Evolutionary conservation across 92 coral and sea anemone species (phyloP).

Genomic region (Epizoanthus illoricatus): DNA sequence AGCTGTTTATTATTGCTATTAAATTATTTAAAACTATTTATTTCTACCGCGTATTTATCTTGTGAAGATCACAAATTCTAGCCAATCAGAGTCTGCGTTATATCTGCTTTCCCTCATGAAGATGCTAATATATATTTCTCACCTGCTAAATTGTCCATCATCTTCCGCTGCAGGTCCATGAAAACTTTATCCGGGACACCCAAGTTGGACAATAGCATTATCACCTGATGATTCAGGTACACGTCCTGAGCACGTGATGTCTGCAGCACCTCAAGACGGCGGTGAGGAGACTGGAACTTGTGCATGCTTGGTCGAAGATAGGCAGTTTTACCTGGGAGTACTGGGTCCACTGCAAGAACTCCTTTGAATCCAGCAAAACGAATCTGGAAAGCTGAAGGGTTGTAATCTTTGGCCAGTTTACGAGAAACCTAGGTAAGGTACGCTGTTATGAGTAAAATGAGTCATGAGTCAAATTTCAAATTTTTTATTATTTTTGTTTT

Average conservation of each 20-base stretch:
- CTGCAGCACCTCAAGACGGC: slow-evolving; percentile 90
- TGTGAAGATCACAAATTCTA: neutral
- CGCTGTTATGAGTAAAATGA: too few species aligned
- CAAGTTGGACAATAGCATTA: slow-evolving; percentile 92
- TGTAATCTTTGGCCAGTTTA: slow-evolving; percentile 59
- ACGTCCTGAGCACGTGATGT: slow-evolving; percentile 99
- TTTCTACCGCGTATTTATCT: neutral
- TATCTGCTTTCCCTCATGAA: too few species aligned
- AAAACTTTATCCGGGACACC: slow-evolving; percentile 94
- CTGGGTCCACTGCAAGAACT: slow-evolving; percentile 78
- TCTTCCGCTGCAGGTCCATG: slow-evolving; percentile 69
- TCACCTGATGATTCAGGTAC: slow-evolving; percentile 83
- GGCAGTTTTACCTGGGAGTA: slow-evolving; percentile 59
- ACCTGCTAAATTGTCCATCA: slow-evolving; percentile 90
- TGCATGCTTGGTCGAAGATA: slow-evolving; percentile 91
- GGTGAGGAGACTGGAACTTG: slow-evolving; percentile 85
- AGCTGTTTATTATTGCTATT: too few species aligned
- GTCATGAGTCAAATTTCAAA: too few species aligned
- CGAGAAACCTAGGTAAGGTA: slow-evolving; percentile 59
- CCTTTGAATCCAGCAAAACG: slow-evolving; percentile 98
- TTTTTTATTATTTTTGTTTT: too few species aligned
- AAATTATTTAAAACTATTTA: too few species aligned
- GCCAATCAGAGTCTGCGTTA: neutral
- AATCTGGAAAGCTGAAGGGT: slow-evolving; percentile 94
- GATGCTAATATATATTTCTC: neutral